Conservation (phyloP, 1,140 invertebrate species). For the Pygmarrhopalites habei region DNA sequence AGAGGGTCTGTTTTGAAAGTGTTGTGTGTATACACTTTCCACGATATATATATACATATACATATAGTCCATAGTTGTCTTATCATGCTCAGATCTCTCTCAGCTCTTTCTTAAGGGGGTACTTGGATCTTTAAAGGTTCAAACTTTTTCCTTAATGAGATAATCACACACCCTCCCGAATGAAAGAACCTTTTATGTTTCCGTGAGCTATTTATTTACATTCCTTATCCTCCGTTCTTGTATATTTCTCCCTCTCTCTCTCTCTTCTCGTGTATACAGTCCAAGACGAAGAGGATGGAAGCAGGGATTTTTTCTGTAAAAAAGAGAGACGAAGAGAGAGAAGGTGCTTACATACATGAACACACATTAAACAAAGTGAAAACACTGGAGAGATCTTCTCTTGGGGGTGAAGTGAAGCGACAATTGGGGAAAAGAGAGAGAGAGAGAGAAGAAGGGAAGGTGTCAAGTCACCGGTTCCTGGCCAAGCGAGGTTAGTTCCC, state of each 20-base stretch:
- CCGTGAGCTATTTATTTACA: slow-evolving; percentile 19
- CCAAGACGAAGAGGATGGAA: neutral
- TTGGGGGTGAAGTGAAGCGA: neutral
- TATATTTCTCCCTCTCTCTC: too few species aligned
- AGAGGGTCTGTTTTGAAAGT: too few species aligned
- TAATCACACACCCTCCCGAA: slow-evolving; percentile 21
- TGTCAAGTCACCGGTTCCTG: slow-evolving; percentile 23
- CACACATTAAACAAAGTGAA: slow-evolving; percentile 9
- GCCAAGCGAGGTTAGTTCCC: neutral
- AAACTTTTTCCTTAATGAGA: slow-evolving; percentile 25
- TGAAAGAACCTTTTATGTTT: slow-evolving; percentile 19
- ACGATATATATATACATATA: too few species aligned
- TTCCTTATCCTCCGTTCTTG: slow-evolving; percentile 5
- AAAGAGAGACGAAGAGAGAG: neutral
- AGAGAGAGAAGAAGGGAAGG: slow-evolving; percentile 13
- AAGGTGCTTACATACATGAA: neutral
- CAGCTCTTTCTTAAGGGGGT: neutral
- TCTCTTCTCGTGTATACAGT: slow-evolving; percentile 1
- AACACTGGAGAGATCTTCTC: neutral
- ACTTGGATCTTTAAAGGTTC: slow-evolving; percentile 9
- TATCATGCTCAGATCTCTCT: neutral
- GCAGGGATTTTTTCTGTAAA: neutral
- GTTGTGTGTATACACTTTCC: too few species aligned
- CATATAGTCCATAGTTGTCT: slow-evolving; percentile 4
- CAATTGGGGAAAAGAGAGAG: neutral